Base-by-base conservation (phyloP, 2,113 vertebrate genomes). In the Arenaria interpres region DNA sequence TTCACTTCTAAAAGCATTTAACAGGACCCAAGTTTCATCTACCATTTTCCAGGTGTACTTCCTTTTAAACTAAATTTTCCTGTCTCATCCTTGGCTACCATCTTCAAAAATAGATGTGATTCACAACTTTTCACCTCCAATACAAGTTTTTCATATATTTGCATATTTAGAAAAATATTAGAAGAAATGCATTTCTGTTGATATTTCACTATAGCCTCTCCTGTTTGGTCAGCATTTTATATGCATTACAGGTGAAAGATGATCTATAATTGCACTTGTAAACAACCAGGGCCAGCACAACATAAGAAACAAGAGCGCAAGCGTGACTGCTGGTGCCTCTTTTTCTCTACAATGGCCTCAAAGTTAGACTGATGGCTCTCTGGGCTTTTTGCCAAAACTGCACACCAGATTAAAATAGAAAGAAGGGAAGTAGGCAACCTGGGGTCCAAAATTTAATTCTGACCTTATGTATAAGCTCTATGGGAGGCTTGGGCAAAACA, bases 361-460 rank as follows among this genome's bases (percentile, higher is more conserved):
- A 48, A 96, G 77, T 91, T 25, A 91, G 57, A 88, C 91, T 95
- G 84, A 89, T 71, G 89, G 84, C 62, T 80, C 54, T 59, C 76
- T 57, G 89, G 96, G 94, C 85, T 92, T 76, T 68, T 81, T 87
- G 96, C 94, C 96, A 94, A 92, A 81, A 89, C 60, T 33, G 12
- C 88, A 94, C 87, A 97, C 60, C 62, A 93, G 81, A 94, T 71
- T 90, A 72, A 96, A 97, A 95, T 45, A 86, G 88, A 95, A 94
- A 92, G 79, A 91, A 95, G 67, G 71, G 81, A 91, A 96, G 91
- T 1, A 92, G 74, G 92, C 91, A 95, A 97, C 87, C 94, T 93
- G 81, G 77, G 84, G 74, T 91, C 91, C 87, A 96, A 96, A 96
- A 97, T 88, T 95, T 94, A 97, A 97, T 96, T 96, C 82, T 97